Evolutionary conservation across 2,888 invertebrate species (phyloP), one percentile per base, ranked within the genome.

Genomic region (Panopea generosa): DNA sequence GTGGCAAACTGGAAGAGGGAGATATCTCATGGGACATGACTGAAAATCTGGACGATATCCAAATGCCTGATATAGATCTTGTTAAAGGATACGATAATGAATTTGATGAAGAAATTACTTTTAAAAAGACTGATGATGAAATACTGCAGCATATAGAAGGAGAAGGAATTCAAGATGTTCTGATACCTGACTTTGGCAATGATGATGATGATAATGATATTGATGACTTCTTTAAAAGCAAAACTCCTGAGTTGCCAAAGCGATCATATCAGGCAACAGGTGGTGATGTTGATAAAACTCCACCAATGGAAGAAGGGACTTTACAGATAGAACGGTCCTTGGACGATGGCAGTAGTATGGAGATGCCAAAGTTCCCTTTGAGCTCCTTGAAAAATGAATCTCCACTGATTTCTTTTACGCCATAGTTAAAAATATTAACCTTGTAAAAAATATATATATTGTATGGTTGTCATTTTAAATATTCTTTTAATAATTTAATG

Each of bases 11-110:
- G 24, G 60, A 63, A 22, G 22, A 53, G 22, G 65, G 29, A 7
- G 73, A 80, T 47, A 62, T 76, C 3, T 72, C 69, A 1, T 81
- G 81, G 81, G 81, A 81, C 11, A 14, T 53, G 4, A 62, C 72
- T 18, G 77, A 81, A 45, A 77, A 77, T 24, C 55, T 84, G 9
- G 84, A 81, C 2, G 81, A 84, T 61, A 83, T 83, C 29, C 74
- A 84, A 60, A 68, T 82, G 61, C 82, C 82, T 33, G 74, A 80
- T 22, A 53, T 84, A 27, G 73, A 62, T 27, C 27, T 65, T 16
- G 55, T 16, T 16, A 18, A 55, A 1, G 45, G 26, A 2, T 61
- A 14, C 7, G 60, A 66, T n/a, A 29, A 24, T 33, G 49, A 29
- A n/a, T 16, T 52, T 18, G 66, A 56, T 33, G 14, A 27, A 7